Evolutionary conservation across 2,888 invertebrate species (phyloP).

Genomic region (Deilephila elpenor): DNA sequence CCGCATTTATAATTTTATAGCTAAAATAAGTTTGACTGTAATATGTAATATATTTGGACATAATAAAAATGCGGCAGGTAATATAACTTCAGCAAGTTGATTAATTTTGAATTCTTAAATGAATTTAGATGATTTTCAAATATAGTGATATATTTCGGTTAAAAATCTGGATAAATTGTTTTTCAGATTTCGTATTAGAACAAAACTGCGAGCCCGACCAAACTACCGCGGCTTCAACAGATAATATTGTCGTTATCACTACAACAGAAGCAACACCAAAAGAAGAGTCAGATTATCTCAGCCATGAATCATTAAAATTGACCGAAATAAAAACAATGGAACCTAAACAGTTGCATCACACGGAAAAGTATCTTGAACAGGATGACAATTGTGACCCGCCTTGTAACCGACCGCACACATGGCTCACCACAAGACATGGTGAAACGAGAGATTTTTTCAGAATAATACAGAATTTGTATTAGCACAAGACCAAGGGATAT

Average conservation of each 20-base stretch:
- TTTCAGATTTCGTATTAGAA: slow-evolving; percentile 8
- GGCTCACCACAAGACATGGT: slow-evolving; percentile 57
- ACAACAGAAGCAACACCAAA: neutral
- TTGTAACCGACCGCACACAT: slow-evolving; percentile 50
- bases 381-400: neutral
- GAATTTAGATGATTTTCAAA: too few relatives aligned
- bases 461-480: slow-evolving; percentile 40
- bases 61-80: too few relatives aligned
- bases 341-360: slow-evolving; percentile 5
- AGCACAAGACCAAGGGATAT: neutral
- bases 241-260: neutral
- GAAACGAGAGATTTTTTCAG: slow-evolving; percentile 63
- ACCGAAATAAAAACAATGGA: neutral
- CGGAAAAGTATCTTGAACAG: neutral
- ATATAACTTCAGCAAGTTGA: too few relatives aligned
- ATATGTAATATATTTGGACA: too few relatives aligned
- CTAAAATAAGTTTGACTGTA: too few relatives aligned
- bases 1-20: too few relatives aligned
- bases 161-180: neutral
- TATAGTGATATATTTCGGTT: neutral
- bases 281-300: slow-evolving; percentile 5
- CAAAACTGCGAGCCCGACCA: neutral
- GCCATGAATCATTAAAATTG: slow-evolving; percentile 1
- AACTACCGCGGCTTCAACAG: neutral
- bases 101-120: too few relatives aligned